Percentiles rank a stretch among this genome's conserved stretches.
phyloP scores from a whole-genome alignment of 30 jellyfish, hydroid and myxozoan species.

The Nemopilema nomurai region DNA sequence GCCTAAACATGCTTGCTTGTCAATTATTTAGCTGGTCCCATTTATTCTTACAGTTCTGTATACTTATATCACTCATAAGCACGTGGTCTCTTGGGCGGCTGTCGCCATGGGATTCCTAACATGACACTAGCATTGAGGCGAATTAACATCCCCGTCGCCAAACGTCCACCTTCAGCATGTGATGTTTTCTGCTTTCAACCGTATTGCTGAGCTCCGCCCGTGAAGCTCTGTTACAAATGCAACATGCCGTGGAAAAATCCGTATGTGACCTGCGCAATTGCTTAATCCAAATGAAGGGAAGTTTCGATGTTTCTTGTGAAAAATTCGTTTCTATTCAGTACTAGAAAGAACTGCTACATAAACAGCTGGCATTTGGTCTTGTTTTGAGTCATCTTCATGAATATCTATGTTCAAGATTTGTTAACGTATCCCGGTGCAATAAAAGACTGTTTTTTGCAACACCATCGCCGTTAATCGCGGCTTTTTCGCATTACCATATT shows the following conservation, averaged over 20 bases:
- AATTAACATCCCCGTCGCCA: neutral
- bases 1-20: neutral
- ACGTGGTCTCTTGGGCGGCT: neutral
- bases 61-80: neutral
- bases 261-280: conserved; percentile 10
- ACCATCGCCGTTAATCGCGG: neutral
- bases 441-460: neutral
- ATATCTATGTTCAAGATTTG: neutral
- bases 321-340: neutral
- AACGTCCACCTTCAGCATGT: neutral
- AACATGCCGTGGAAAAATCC: conserved; percentile 34
- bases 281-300: neutral
- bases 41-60: neutral
- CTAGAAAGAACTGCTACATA: neutral
- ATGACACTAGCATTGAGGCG: neutral
- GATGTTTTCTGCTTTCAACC: neutral
- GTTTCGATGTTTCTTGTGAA: neutral
- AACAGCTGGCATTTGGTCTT: neutral
- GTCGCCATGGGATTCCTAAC: neutral
- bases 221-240: conserved; percentile 6
- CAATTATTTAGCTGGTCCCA: neutral
- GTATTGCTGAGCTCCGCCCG: conserved; percentile 2
- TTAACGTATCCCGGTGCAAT: neutral
- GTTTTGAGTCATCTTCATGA: neutral
- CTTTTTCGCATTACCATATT: neutral